Base-by-base conservation (phyloP, 2,888 invertebrate genomes). In the Ditula angustiorana region DNA sequence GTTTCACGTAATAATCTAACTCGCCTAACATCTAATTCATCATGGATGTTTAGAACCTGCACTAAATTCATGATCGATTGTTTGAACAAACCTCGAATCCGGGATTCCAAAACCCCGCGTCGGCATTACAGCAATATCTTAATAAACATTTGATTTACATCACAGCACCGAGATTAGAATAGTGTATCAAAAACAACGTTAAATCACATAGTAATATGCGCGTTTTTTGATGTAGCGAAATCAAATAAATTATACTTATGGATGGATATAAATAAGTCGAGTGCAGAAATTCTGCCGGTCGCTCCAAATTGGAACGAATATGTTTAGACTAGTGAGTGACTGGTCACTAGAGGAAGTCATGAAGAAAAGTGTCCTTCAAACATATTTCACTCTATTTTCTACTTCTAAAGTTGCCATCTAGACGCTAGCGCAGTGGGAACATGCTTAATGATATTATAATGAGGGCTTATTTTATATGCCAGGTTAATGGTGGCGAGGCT, bases 381-480 rank as follows among this genome's bases (percentile, higher is more conserved):
- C 59, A 28, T 33, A 50, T 50, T 30, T 50, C 49, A 50, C 19
- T 23, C 23, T 21, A 33, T 23, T 47, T 46, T 24, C 28, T 33
- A 57, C 23, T 30, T n/a, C n/a, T 23, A 57, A 30, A 47, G 19
- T 19, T 10, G 7, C 13, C 30, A 30, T 30, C 8, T 41, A 41
- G 2, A 19, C 13, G 13, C 35, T 41, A 10, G 41, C 37, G 56
- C 49, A 58, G 49, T 63, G 61, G 41, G 66, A 69, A 69, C 61
- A 28, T 19, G 61, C 37, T 26, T 66, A 71, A 78, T 68, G 70
- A 71, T 70, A 74, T 73, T 72, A 73, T 71, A 71, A 76, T 72
- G 67, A 67, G 70, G 67, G 65, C 71, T 71, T 69, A 74, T 71
- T 70, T 72, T 64, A 70, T 67, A 61, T 68, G 62, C 37, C 50